Evolutionary conservation across 2,888 invertebrate species (phyloP).

Genomic region (Leptogaster cylindrica): DNA sequence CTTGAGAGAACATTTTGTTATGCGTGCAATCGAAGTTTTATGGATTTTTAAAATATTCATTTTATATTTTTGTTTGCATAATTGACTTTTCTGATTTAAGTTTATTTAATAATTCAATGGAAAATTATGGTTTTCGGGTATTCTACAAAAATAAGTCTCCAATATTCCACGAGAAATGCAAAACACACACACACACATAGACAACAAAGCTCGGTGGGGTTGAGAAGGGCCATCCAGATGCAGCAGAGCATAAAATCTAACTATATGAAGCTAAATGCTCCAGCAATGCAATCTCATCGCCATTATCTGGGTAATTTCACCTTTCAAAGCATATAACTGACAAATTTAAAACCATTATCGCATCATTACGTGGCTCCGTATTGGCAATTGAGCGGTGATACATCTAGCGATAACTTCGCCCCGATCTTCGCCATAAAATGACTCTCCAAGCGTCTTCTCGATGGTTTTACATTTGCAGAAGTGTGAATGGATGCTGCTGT

Average conservation of each 20-base stretch:
- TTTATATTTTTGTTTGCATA: too few relatives aligned
- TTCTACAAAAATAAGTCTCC: too few relatives aligned
- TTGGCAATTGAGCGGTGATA: slow-evolving; percentile 34
- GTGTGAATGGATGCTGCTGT: slow-evolving; percentile 26
- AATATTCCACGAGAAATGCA: too few relatives aligned
- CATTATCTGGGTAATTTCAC: slow-evolving; percentile 34
- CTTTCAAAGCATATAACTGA: slow-evolving; percentile 24
- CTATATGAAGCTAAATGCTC: slow-evolving; percentile 1
- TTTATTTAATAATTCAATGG: too few relatives aligned
- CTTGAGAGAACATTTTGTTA: too few relatives aligned
- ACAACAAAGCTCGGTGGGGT: too few relatives aligned
- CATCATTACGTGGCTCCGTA: slow-evolving; percentile 31
- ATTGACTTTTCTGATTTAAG: too few relatives aligned
- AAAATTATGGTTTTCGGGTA: too few relatives aligned
- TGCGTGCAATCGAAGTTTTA: too few relatives aligned
- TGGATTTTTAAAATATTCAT: too few relatives aligned
- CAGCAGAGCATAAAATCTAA: slow-evolving; percentile 27
- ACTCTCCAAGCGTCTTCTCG: slow-evolving; percentile 22
- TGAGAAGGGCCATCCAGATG: too few relatives aligned
- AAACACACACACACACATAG: too few relatives aligned
- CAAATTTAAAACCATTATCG: slow-evolving; percentile 36
- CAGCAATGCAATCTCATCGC: slow-evolving; percentile 11
- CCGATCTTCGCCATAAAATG: slow-evolving; percentile 25
- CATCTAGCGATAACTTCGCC: slow-evolving; percentile 24
- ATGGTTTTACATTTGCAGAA: neutral